Base-by-base conservation (phyloP, 2,888 invertebrate genomes). In the Eupithecia subfuscata region DNA sequence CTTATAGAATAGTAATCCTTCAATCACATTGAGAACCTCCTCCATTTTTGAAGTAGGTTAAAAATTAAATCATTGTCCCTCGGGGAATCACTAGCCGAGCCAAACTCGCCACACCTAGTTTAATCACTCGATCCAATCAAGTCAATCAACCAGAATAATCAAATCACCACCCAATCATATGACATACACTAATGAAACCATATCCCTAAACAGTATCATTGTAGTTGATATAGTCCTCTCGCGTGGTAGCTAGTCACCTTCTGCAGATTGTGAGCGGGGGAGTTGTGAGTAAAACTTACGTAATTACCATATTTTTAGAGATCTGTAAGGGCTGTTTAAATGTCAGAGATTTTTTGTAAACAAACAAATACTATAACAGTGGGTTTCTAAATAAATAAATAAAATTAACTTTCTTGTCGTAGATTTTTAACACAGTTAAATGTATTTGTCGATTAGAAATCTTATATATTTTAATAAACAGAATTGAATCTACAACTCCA, bases 101-200 rank as follows among this genome's bases (percentile, higher is more conserved):
- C 52, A 52, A n/a, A 52, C 52, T 22, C 52, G 52, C n/a, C 56
- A 60, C 60, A 22, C 11, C n/a, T 52, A 52, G 22, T 22, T 12
- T 22, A 60, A 25, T 56, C 60, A 60, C 60, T 22, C 25, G 60
- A 37, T 70, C 37, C 25, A 34, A 64, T 64, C 64, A 64, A 64
- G 3, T 64, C 69, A 72, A 75, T 72, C 64, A 65, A 68, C 40
- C 64, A 43, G 7, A 56, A 52, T 45, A 75, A 72, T 65, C 43
- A 69, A 71, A 72, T 75, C 64, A 69, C 72, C 18, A 43, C 2
- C 43, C 71, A 75, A 75, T 72, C 69, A 71, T 37, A 45, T 25
- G 16, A 22, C 43, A 70, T 67, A 37, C 25, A n/a, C 30, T 67
- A 52, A 70, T 71, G 75, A 75, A 69, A 75, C 68, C 37, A 71